Conservation (phyloP, 2,888 invertebrate genomes). For the Cheiracanthium punctorium region DNA sequence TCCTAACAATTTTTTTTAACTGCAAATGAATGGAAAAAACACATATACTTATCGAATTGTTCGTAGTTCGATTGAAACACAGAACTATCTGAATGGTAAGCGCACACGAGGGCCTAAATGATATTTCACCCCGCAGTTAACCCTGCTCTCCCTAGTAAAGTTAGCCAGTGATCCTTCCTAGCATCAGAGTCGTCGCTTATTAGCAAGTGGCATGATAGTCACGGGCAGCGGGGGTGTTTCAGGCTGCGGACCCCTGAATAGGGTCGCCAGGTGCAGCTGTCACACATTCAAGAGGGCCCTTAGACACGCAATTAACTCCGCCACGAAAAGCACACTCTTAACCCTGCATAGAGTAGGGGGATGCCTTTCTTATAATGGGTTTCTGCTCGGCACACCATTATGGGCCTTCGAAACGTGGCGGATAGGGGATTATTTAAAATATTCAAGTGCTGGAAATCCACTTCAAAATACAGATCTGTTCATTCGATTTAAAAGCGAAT, state of each 20-base stretch:
- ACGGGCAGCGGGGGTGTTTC: background rate
- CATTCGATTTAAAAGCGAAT: too few relatives aligned
- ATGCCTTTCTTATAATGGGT: background rate
- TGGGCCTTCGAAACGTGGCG: background rate
- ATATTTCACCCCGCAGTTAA: background rate
- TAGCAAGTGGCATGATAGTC: slow-evolving; percentile 13
- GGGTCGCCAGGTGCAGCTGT: slow-evolving; percentile 21
- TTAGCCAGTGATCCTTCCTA: background rate
- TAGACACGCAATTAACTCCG: slow-evolving; percentile 25
- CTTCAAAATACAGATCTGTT: too few relatives aligned
- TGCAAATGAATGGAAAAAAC: too few relatives aligned
- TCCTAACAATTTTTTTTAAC: too few relatives aligned
- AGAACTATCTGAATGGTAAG: too few relatives aligned
- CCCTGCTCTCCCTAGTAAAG: background rate
- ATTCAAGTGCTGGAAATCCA: too few relatives aligned
- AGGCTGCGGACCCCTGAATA: background rate
- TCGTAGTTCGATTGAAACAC: too few relatives aligned
- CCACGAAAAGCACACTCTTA: background rate
- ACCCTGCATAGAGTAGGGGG: background rate
- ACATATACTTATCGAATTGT: too few relatives aligned
- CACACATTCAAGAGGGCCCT: slow-evolving; percentile 17
- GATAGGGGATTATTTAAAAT: background rate
- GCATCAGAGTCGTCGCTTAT: background rate
- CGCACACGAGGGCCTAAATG: background rate
- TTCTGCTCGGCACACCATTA: background rate